Base-by-base conservation (phyloP, 2,888 invertebrate species). In the Parthenolecanium corni region DNA sequence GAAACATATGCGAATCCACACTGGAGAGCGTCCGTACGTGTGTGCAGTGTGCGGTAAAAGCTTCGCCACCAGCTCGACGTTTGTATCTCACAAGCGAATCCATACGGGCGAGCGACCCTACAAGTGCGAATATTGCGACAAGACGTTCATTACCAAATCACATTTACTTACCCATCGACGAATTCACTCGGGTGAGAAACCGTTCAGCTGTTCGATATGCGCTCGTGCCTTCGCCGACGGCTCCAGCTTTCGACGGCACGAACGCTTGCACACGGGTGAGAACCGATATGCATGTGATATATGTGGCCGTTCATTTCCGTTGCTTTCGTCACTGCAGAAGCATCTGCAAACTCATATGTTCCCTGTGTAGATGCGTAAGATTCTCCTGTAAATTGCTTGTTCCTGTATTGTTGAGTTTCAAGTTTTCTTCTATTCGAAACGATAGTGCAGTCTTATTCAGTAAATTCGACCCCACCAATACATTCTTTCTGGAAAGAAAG, bases 61-160 rank as follows among this genome's bases (percentile, higher is more conserved):
- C 21, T 68, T 68, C 58, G 66, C 67, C 2, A 67, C 68, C 12
- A 68, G 67, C 54, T 67, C 68, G 25, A 66, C 67, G 2, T 68
- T 66, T 62, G 67, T 67, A 3, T 67, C 68, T 1, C 68, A 68
- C 56, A 66, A 67, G 46, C 57, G 68, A 25, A 67, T 68, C 46
- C 68, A 68, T 58, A 66, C 66, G 47, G 67, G 67, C 18, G 68
- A 68, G 40, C 51, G 68, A n/a, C 68, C 68, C 1, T 66, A 68
- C 63, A 65, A 66, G 52, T 68, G 68, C 51, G 66, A 67, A 18
- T 61, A 57, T 11, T 68, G 68, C 47, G 62, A 65, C 20, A 68
- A 68, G 56, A 66, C 65, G 57, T 68, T 68, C 42, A 64, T 68
- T 2, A 67, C 68, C 2, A 68, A 68, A 57, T 68, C 68, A 1